Conservation (phyloP, 2,113 vertebrate genomes). For the Laterallus jamaicensis region DNA sequence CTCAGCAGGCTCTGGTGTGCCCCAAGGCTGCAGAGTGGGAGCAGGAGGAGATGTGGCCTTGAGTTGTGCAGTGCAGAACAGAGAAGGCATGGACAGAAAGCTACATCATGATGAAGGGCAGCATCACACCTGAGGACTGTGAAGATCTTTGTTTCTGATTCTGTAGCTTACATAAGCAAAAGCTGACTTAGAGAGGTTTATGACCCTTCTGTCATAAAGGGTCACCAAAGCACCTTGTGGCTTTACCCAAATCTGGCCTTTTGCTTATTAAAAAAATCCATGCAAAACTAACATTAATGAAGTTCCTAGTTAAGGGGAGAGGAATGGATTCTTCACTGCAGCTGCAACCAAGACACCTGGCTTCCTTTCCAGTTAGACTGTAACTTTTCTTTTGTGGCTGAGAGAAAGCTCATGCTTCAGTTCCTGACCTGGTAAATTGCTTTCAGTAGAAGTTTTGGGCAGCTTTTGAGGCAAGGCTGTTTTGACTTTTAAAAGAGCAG, state of each 20-base stretch:
- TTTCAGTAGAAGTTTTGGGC: background rate
- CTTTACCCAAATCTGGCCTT: background rate
- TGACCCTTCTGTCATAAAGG: background rate
- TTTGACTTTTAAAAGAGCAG: background rate
- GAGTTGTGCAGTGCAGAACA: background rate
- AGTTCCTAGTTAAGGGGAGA: background rate
- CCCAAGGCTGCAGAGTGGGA: no score
- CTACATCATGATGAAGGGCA: background rate
- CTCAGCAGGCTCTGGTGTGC: background rate
- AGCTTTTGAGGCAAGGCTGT: background rate
- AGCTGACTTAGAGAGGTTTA: background rate
- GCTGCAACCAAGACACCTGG: background rate
- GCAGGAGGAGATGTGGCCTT: background rate
- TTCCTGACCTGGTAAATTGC: background rate
- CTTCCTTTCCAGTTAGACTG: background rate
- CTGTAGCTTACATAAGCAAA: background rate
- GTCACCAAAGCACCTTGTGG: background rate
- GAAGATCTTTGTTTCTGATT: background rate
- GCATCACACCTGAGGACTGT: background rate
- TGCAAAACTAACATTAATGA: background rate
- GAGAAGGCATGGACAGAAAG: background rate
- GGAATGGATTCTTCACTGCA: background rate
- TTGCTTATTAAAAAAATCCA: background rate
- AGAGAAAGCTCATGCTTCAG: background rate
- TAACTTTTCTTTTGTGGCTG: background rate